Base-by-base conservation (phyloP, 2,113 vertebrate genomes). In the Suncus etruscus region DNA sequence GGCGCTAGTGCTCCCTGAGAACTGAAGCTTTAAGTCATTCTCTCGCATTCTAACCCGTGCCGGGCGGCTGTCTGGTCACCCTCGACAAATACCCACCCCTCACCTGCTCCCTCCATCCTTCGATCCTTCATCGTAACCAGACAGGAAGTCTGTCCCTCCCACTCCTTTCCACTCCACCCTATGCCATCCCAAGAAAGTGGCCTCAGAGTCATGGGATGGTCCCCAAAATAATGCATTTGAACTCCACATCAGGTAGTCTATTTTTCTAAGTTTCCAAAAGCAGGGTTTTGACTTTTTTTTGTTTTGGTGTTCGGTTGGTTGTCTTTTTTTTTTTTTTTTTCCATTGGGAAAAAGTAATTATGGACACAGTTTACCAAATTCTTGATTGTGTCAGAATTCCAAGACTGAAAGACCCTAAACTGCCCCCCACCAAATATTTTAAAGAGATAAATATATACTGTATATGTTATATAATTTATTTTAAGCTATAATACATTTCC, bases 381-480 rank as follows among this genome's bases (percentile, higher is more conserved):
- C 96, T 96, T 97, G 96, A 93, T 95, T 97, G 96, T 95, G 91
- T 96, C 96, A 96, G 97, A 97, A 95, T 88, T 96, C 92, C 87
- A 96, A 96, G 97, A 97, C 76, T 88, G 96, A 97, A 96, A 94
- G 96, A 97, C 97, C 92, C 93, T 96, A 97, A 96, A 95, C 86
- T 8, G 27, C 25, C 24, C 24, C 65, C 24, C 65, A 66, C 90
- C 90, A 95, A 94, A 94, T 96, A 97, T 97, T 97, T 97, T 96
- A 97, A 31, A 97, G 94, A 93, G 97, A 96, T 97, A 97, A 97
- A 98, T 97, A 96, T 97, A 97, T 97, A 98, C 95, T 97, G 97
- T 98, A 97, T 97, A 98, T 97, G 97, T 94, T 97, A 97, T 98
- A 96, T 97, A 97, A 98, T 98, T 98, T 98, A 97, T 98, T 98